phyloP scores from a whole-genome alignment of 2,113 vertebrate species.

The Ahaetulla prasina region DNA sequence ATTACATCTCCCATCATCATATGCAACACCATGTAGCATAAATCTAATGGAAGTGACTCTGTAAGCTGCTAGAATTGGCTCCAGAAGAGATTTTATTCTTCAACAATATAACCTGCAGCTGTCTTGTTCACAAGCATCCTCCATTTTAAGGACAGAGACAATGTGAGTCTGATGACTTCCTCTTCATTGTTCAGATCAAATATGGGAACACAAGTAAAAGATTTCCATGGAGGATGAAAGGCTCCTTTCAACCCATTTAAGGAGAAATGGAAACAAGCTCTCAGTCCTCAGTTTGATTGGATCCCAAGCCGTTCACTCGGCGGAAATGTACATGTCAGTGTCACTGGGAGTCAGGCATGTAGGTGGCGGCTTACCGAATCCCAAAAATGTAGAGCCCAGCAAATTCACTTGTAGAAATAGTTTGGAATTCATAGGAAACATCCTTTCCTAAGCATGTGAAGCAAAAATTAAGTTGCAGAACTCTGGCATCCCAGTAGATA shows the following conservation, averaged over 20 bases:
- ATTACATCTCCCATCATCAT: not conserved
- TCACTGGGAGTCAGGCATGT: not conserved
- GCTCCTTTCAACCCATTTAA: not conserved
- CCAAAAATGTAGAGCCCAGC: not conserved
- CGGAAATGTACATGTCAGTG: not conserved
- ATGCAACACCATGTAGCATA: not conserved
- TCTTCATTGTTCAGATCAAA: not conserved
- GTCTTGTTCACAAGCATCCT: not conserved
- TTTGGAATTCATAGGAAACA: not conserved
- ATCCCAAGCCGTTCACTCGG: not conserved
- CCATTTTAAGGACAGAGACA: not conserved
- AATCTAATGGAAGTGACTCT: not conserved
- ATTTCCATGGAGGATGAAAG: not conserved
- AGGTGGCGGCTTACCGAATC: not conserved
- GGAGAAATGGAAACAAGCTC: not conserved
- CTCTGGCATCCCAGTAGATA: not conserved
- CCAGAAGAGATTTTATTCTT: not conserved
- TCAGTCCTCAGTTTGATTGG: not conserved
- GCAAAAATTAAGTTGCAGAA: not conserved
- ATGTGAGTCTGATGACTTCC: not conserved
- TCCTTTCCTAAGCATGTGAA: not conserved
- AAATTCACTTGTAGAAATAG: not conserved
- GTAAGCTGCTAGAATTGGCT: not conserved
- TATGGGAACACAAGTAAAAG: not conserved
- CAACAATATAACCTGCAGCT: not conserved